A percentile compares a stretch with the other conserved stretches of the same genome.
phyloP scores from a whole-genome alignment of 2,113 vertebrate genomes.

The Orcinus orca region DNA sequence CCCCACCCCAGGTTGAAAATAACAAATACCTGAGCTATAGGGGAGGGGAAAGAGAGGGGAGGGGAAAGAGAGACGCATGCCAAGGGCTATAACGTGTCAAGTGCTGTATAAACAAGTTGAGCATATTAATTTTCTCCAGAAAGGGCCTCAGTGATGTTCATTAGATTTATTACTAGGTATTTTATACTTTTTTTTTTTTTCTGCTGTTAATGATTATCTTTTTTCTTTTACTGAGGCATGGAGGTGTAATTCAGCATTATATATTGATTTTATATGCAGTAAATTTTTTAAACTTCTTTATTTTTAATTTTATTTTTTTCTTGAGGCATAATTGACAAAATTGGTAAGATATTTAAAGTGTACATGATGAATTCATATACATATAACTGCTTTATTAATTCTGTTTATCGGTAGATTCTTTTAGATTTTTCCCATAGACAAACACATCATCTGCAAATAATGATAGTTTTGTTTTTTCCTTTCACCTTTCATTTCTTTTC shows the following conservation, averaged over 20 bases:
- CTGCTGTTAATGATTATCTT: not conserved
- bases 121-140: constrained; percentile 4
- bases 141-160: not conserved
- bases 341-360: not conserved
- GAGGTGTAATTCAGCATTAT: not conserved
- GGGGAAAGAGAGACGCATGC: too few species aligned
- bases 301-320: not conserved
- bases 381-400: not conserved
- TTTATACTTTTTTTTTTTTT: not conserved
- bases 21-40: not conserved
- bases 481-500: not conserved
- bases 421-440: not conserved
- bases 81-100: not conserved
- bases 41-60: not conserved
- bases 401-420: not conserved
- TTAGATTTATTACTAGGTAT: not conserved
- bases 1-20: not conserved
- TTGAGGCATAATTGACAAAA: not conserved
- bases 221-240: not conserved
- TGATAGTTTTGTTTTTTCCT: not conserved
- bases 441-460: not conserved
- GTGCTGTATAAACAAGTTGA: not conserved
- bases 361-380: not conserved
- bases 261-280: not conserved
- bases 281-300: not conserved